Evolutionary conservation across 2,888 invertebrate genomes (phyloP).

Genomic region (Cotesia congregata): DNA sequence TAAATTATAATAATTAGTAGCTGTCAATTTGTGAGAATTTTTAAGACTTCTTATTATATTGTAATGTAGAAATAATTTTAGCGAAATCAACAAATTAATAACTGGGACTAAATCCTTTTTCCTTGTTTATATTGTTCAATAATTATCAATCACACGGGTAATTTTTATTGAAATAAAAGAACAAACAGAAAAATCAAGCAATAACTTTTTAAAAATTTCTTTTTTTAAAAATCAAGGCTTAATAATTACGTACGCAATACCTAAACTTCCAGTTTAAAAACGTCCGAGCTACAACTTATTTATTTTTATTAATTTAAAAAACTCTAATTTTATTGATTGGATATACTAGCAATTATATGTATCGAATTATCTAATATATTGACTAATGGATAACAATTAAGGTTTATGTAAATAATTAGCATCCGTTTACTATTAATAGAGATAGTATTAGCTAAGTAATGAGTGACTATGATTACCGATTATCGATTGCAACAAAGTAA

Average conservation of each 20-base stretch:
- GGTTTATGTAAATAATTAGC: slow-evolving; percentile 60
- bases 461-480: slow-evolving; percentile 46
- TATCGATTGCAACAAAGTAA: slow-evolving; percentile 47
- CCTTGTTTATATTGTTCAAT: too few species aligned
- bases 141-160: too few species aligned
- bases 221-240: not conserved
- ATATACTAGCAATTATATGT: not conserved
- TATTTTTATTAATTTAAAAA: not conserved
- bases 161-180: too few species aligned
- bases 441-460: slow-evolving; percentile 52
- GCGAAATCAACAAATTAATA: too few species aligned
- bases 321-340: not conserved
- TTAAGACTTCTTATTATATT: slow-evolving; percentile 39
- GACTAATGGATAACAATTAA: slow-evolving; percentile 44
- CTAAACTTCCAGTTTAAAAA: not conserved
- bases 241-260: not conserved
- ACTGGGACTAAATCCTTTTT: too few species aligned
- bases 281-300: not conserved
- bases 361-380: slow-evolving; percentile 43
- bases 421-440: slow-evolving; percentile 56
- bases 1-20: not conserved
- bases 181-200: too few species aligned
- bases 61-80: slow-evolving; percentile 19
- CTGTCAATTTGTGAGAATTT: slow-evolving; percentile 42
- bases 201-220: too few species aligned